phyloP scores from a whole-genome alignment of 2,113 vertebrate genomes.

The Panurus biarmicus region DNA sequence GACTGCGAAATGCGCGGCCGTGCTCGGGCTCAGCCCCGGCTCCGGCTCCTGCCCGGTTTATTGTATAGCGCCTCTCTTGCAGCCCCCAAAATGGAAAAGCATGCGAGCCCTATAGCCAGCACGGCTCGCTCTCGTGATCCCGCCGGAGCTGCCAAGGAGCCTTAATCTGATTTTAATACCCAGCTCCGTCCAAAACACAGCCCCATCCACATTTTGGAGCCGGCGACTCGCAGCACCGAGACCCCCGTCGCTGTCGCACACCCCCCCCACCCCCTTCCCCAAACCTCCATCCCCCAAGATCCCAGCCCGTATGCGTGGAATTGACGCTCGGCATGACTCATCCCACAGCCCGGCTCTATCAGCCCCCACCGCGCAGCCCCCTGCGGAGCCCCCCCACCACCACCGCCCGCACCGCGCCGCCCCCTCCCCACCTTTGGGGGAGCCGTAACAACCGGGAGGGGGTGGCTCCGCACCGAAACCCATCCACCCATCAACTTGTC shows the following conservation, averaged over 20 bases:
- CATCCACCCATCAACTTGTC: background rate
- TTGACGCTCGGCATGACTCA: conserved; percentile 41
- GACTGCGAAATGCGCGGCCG: background rate
- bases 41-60: background rate
- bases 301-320: conserved; percentile 23
- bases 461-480: background rate
- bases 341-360: background rate
- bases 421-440: background rate
- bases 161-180: conserved; percentile 60
- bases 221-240: background rate
- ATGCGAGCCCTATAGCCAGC: conserved; percentile 63
- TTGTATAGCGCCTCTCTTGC: conserved; percentile 29
- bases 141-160: conserved; percentile 57
- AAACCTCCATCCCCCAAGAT: conserved; percentile 27
- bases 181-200: conserved; percentile 4
- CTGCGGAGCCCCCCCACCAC: background rate
- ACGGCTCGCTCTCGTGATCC: conserved; percentile 55
- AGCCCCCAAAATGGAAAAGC: conserved; percentile 67
- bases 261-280: background rate
- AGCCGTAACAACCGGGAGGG: background rate
- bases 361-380: conserved; percentile 10
- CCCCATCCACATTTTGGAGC: background rate
- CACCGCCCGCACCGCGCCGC: background rate
- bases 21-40: background rate
- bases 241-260: background rate